These are phyloP conservation scores for Chrysogorgia sp. DNA, from an alignment of 92 coral and sea anemone species.

Conservation along the genomic window DNA sequence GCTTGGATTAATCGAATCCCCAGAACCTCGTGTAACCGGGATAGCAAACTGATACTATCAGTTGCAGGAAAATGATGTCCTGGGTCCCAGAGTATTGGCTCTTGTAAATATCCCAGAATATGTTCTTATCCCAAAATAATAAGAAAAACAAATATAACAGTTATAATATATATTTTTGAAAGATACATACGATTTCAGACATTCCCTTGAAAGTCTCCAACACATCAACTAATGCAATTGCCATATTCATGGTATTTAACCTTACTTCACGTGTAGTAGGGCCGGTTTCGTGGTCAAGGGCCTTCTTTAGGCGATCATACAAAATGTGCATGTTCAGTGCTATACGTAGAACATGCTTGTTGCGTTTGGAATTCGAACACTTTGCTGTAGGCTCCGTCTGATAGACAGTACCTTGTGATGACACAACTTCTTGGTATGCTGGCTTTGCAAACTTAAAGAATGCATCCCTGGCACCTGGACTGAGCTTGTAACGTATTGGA, in stretches of 20 bases:
- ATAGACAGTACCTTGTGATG: not conserved
- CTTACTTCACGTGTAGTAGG: conserved; percentile 34
- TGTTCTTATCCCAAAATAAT: too few species aligned
- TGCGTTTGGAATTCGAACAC: conserved; percentile 58
- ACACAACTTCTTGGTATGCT: not conserved
- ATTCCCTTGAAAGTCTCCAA: conserved; percentile 60
- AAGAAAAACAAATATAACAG: too few species aligned
- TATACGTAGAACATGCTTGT: conserved; percentile 52
- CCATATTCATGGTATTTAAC: too few species aligned
- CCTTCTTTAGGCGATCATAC: conserved; percentile 48
- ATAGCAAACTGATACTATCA: too few species aligned
- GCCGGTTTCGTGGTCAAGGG: conserved; percentile 38
- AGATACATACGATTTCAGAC: conserved; percentile 66
- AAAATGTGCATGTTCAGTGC: conserved; percentile 58
- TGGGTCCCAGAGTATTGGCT: too few species aligned
- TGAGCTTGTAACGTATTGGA: conserved; percentile 17
- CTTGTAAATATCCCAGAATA: too few species aligned
- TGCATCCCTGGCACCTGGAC: conserved; percentile 26
- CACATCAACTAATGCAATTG: conserved; percentile 54
- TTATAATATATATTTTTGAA: too few species aligned
- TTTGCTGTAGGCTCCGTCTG: conserved; percentile 4
- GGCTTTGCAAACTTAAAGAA: conserved; percentile 43
- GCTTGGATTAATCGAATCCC: too few species aligned
- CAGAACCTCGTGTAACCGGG: too few species aligned
- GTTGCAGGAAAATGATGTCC: too few species aligned